Percentiles rank a stretch among this genome's conserved stretches.
phyloP scores from a whole-genome alignment of 2,113 vertebrate genomes.

The Phocoena phocoena region DNA sequence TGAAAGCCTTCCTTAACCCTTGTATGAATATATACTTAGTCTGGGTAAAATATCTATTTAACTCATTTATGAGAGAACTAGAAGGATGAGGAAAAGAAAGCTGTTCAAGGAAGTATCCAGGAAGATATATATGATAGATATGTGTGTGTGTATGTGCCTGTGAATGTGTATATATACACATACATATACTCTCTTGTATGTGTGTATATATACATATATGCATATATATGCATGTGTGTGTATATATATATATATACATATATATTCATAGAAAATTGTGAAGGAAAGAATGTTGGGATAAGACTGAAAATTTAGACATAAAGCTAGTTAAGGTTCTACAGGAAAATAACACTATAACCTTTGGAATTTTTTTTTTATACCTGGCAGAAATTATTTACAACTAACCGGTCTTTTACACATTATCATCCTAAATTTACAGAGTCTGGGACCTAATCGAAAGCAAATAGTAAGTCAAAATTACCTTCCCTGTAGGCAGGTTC shows the following conservation, averaged over 20 bases:
- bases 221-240: not conserved
- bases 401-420: not conserved
- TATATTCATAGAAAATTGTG: not conserved
- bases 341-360: not conserved
- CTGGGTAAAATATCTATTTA: not conserved
- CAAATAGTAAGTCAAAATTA: not conserved
- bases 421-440: not conserved
- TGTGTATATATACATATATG: not conserved
- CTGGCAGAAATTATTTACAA: not conserved
- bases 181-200: not conserved
- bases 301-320: not conserved
- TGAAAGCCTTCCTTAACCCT: not conserved
- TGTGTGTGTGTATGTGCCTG: not conserved
- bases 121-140: not conserved
- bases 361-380: not conserved
- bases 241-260: not conserved
- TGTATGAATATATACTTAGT: not conserved
- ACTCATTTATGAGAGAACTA: conserved; percentile 7
- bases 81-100: not conserved
- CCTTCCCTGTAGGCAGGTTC: not conserved
- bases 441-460: not conserved
- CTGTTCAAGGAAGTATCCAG: not conserved
- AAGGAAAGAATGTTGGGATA: not conserved
- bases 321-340: not conserved
- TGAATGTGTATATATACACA: not conserved